These are phyloP conservation scores for Drosophila mulleri DNA, from an alignment of 2,888 invertebrate species.

Conservation along the genomic window DNA sequence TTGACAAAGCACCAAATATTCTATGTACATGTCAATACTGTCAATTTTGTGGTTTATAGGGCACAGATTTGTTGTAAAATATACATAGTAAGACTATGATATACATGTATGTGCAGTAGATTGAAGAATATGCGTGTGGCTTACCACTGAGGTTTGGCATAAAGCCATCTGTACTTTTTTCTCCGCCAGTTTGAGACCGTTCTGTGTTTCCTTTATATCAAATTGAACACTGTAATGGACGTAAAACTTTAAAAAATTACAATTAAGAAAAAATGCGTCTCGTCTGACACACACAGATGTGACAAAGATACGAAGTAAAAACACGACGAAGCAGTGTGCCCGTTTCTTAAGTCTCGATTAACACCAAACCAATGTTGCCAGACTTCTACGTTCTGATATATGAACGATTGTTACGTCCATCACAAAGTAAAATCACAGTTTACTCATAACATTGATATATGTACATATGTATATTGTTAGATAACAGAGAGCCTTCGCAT, in stretches of 20 bases:
- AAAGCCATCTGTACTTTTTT: slow-evolving; percentile 87
- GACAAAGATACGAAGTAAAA: slow-evolving; percentile 50
- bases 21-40: neutral
- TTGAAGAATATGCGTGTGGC: slow-evolving; percentile 17
- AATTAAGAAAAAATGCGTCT: slow-evolving; percentile 36
- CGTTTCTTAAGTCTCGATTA: neutral
- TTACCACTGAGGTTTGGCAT: slow-evolving; percentile 90
- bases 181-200: slow-evolving; percentile 83
- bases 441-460: neutral
- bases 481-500: neutral
- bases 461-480: neutral
- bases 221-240: slow-evolving; percentile 20
- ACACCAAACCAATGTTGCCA: slow-evolving; percentile 20
- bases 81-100: neutral
- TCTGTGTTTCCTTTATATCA: slow-evolving; percentile 13
- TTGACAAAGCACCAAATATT: slow-evolving; percentile 2
- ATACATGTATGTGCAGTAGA: slow-evolving; percentile 2
- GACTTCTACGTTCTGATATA: neutral
- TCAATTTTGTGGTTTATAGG: slow-evolving; percentile 11
- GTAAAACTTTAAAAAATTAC: slow-evolving; percentile 29
- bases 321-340: slow-evolving; percentile 45
- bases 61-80: slow-evolving; percentile 25
- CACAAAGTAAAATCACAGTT: neutral
- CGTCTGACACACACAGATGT: slow-evolving; percentile 33
- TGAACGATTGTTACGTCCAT: neutral